A percentile compares a stretch with the other conserved stretches of the same genome.
Conservation (phyloP, 1,140 invertebrate species). For the Sweltsa coloradensis region DNA sequence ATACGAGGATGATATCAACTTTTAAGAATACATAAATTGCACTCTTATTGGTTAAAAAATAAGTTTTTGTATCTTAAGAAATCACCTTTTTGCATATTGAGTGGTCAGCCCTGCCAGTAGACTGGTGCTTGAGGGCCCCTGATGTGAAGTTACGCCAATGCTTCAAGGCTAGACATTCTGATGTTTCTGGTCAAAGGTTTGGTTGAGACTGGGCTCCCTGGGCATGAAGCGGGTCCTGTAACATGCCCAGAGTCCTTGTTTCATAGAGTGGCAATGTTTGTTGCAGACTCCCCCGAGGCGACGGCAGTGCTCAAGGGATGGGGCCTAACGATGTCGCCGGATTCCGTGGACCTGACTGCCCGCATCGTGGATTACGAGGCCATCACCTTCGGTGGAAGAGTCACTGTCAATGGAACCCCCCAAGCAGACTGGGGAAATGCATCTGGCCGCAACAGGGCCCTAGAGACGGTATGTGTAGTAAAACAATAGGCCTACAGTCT, state of each 20-base stretch:
- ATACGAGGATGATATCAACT: too few species aligned
- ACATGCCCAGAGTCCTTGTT: not conserved
- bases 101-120: too few species aligned
- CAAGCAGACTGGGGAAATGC: conserved; percentile 57
- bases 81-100: too few species aligned
- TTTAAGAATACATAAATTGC: too few species aligned
- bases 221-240: not conserved
- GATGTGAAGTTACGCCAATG: too few species aligned
- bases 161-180: too few species aligned
- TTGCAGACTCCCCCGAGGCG: conserved; percentile 38
- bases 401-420: conserved; percentile 25
- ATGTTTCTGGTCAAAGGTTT: not conserved
- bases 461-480: conserved; percentile 40
- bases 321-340: conserved; percentile 59
- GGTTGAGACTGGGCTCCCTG: not conserved
- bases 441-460: conserved; percentile 38
- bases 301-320: conserved; percentile 59
- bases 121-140: too few species aligned
- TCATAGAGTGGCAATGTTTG: conserved; percentile 3
- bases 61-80: too few species aligned
- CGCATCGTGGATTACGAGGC: conserved; percentile 49
- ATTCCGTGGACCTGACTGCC: conserved; percentile 45
- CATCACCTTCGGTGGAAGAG: conserved; percentile 48
- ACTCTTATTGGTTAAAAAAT: too few species aligned
- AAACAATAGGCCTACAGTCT: too few species aligned